Conservation (phyloP, 2,113 vertebrate genomes). For the Neolamprologus devosi region DNA sequence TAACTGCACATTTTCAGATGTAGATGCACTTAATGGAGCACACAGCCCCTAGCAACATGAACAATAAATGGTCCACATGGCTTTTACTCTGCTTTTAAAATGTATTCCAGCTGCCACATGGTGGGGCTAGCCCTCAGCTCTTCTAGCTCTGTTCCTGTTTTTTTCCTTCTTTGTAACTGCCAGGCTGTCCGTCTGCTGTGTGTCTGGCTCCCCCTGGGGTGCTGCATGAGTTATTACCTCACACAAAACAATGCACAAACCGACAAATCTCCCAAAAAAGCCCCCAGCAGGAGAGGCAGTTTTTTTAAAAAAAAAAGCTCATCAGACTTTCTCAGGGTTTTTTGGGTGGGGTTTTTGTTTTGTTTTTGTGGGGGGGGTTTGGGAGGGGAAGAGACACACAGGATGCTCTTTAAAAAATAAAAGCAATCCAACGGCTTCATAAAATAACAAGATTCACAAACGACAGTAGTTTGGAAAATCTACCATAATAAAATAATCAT, state of each 20-base stretch:
- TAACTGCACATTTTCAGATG: neutral
- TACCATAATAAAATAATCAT: neutral
- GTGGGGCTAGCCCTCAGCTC: slow-evolving; percentile 52
- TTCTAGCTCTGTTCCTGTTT: neutral
- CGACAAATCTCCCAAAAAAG: neutral
- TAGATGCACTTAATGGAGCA: neutral
- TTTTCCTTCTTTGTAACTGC: neutral
- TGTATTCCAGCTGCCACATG: slow-evolving; percentile 51
- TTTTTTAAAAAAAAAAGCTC: neutral
- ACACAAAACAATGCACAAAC: neutral
- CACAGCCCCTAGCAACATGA: neutral
- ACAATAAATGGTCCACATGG: neutral
- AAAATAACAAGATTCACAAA: neutral
- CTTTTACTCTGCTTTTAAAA: slow-evolving; percentile 3
- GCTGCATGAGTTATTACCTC: slow-evolving; percentile 37
- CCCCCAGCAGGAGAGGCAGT: slow-evolving; percentile 4
- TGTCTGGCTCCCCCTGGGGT: slow-evolving; percentile 56
- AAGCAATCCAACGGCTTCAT: neutral
- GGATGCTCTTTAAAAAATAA: neutral
- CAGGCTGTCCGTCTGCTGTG: slow-evolving; percentile 25
- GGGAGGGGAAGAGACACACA: neutral
- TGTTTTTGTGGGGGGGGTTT: neutral
- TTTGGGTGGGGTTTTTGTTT: neutral
- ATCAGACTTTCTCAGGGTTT: neutral
- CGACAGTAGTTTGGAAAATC: neutral